Base-by-base conservation (phyloP, 1,140 invertebrate species). In the Drosophila saltans region DNA sequence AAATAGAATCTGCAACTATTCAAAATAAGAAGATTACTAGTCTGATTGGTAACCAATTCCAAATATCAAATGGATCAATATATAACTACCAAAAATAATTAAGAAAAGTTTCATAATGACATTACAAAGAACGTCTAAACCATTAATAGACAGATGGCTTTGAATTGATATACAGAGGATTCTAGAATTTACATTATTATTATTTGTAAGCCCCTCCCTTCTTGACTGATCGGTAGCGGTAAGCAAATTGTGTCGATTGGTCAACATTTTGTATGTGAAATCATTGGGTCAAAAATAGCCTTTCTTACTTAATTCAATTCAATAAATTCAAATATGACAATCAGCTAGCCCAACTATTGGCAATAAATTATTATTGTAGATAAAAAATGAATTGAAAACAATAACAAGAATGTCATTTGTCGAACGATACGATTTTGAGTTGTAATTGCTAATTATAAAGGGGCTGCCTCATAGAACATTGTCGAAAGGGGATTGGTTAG, bases 371-470 rank as follows among this genome's bases (percentile, higher is more conserved):
- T 52, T 36, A 36, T 58, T 58, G 11, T n/a, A 58, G 56, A 33
- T 58, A 21, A 58, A 36, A 58, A 82, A 82, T 75, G 78, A 78
- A 82, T 83, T 1, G 16, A 52, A 24, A 52, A 8, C 3, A 52
- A 52, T 9, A 52, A 26, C 78, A 81, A 84, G 67, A 73, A 59
- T 56, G 52, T 52, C 43, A 52, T 39, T 33, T 40, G 61, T 43
- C 66, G 48, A 39, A 36, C 43, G 68, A 58, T 43, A 41, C 55
- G 61, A 30, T 36, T 58, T 28, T 10, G 39, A 59, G 52, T 61
- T 83, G 81, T 83, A 83, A 83, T 83, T 48, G 69, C 80, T 83
- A 83, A 83, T 83, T 80, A 83, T 83, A 83, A 83, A 67, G 71
- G 55, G 67, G 45, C 43, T 59, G 26, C 43, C 52, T 48, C 8